These are phyloP conservation scores for Montipora capricornis DNA, from an alignment of 64 coral and sea anemone species.

Conservation along the genomic window DNA sequence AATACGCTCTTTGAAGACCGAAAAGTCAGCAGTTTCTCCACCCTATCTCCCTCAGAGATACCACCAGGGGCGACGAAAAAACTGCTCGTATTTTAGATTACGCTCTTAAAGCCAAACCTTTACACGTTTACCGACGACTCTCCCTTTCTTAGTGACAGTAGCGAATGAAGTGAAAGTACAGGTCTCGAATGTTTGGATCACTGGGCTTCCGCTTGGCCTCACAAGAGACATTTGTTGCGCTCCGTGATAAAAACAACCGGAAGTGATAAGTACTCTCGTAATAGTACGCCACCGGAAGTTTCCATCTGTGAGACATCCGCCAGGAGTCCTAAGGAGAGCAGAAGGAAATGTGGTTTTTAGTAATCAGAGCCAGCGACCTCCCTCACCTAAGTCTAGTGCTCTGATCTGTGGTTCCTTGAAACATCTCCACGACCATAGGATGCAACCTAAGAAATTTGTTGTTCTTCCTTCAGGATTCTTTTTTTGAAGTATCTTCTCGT, in stretches of 20 bases:
- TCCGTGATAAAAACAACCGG: not conserved
- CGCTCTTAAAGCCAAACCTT: not conserved
- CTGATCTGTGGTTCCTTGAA: too few species aligned
- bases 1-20: too few species aligned
- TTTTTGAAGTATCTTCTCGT: too few species aligned
- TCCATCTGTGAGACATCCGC: conserved; percentile 27
- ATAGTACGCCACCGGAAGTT: conserved; percentile 38
- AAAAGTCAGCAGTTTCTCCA: too few species aligned
- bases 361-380: too few species aligned
- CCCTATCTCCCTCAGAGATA: too few species aligned
- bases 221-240: not conserved
- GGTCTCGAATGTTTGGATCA: not conserved
- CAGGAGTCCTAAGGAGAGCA: not conserved
- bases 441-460: too few species aligned
- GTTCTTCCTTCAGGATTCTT: too few species aligned
- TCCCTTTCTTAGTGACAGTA: not conserved
- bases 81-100: too few species aligned
- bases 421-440: too few species aligned
- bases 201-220: not conserved
- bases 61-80: too few species aligned
- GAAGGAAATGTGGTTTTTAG: not conserved
- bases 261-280: conserved; percentile 36
- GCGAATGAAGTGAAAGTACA: conserved; percentile 36
- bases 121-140: not conserved
- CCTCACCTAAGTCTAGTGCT: too few species aligned